Conservation (phyloP, 1,140 invertebrate species). For the Drosophila elegans region DNA sequence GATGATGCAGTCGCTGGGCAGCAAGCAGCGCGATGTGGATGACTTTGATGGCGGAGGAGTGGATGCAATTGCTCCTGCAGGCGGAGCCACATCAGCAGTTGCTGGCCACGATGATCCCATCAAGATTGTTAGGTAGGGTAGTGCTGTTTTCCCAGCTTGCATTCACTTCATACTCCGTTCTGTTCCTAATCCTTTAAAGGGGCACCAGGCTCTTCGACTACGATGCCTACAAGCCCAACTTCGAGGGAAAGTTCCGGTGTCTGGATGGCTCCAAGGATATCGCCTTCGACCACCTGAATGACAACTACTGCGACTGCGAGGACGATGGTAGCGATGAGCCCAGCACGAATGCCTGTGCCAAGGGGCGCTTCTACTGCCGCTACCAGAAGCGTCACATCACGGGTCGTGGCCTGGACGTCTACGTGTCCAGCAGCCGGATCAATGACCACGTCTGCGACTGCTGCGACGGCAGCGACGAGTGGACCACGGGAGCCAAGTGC, state of each 20-base stretch:
- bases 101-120: slow-evolving; percentile 53
- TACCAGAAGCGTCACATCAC: slow-evolving; percentile 85
- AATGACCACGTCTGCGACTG: slow-evolving; percentile 98
- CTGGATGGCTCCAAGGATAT: slow-evolving; percentile 76
- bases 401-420: slow-evolving; percentile 75
- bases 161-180: neutral
- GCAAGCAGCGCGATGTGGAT: slow-evolving; percentile 66
- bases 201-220: slow-evolving; percentile 83
- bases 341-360: slow-evolving; percentile 93
- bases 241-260: slow-evolving; percentile 74
- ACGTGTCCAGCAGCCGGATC: slow-evolving; percentile 88
- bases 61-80: neutral
- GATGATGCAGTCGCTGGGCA: slow-evolving; percentile 70
- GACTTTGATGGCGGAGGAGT: slow-evolving; percentile 53
- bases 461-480: slow-evolving; percentile 93
- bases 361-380: slow-evolving; percentile 90
- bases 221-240: slow-evolving; percentile 80
- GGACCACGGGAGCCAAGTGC: slow-evolving; percentile 63
- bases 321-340: slow-evolving; percentile 95
- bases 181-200: slow-evolving; percentile 26
- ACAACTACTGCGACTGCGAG: slow-evolving; percentile 97
- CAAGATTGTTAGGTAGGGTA: slow-evolving; percentile 75
- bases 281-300: slow-evolving; percentile 90
- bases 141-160: neutral
- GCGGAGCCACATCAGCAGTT: slow-evolving; percentile 1